phyloP scores from a whole-genome alignment of 1,140 invertebrate genomes.

The Scaptodrosophila lebanonensis region DNA sequence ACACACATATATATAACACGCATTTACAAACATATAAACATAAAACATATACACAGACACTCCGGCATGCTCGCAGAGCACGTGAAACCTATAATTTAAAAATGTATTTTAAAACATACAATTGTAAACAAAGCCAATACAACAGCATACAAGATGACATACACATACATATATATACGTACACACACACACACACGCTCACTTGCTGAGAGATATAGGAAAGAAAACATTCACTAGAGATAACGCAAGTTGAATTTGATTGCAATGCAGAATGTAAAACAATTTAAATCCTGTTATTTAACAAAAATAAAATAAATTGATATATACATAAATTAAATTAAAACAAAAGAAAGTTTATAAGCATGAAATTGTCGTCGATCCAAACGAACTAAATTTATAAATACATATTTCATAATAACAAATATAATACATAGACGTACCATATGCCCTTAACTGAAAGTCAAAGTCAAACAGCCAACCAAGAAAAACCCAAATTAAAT shows the following conservation, averaged over 20 bases:
- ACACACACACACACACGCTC: not conserved
- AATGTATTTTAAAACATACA: conserved; percentile 10
- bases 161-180: conserved; percentile 14
- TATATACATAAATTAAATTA: conserved; percentile 4
- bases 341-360: conserved; percentile 61
- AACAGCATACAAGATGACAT: not conserved
- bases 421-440: conserved; percentile 52
- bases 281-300: conserved; percentile 38
- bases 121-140: conserved; percentile 2
- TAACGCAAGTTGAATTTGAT: conserved; percentile 37
- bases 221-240: conserved; percentile 24
- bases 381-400: conserved; percentile 62
- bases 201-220: not conserved
- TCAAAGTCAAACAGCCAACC: conserved; percentile 52
- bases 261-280: conserved; percentile 33
- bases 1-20: conserved; percentile 10
- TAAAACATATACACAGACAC: conserved; percentile 31
- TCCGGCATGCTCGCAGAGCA: conserved; percentile 55
- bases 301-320: conserved; percentile 7
- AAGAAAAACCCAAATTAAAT: conserved; percentile 35
- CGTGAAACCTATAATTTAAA: conserved; percentile 35
- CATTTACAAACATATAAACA: conserved; percentile 5
- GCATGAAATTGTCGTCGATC: conserved; percentile 47
- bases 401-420: conserved; percentile 42
- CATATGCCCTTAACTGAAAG: conserved; percentile 69